Evolutionary conservation across 1,140 invertebrate genomes (phyloP), one percentile per base, ranked within the genome.

Genomic region (Magallana ariakensis): DNA sequence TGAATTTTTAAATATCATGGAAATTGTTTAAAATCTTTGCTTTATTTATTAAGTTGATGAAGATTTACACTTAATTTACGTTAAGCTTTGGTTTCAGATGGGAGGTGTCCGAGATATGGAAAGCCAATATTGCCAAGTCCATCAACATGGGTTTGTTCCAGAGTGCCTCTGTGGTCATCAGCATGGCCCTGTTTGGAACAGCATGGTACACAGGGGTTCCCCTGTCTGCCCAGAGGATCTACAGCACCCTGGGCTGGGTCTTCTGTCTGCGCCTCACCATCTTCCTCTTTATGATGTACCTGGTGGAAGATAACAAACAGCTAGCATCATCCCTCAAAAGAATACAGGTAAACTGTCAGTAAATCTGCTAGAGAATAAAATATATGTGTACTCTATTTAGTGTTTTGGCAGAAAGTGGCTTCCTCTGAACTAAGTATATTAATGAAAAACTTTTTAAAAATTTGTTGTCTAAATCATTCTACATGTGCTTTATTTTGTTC

Each of bases 211-310:
- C 70, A 15, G 85, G 58, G 33, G 11, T 83, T 66, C 85, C 85
- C 2, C 46, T 87, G 11, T 66, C 85, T 6, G 33, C 57, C 0
- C 56, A 16, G 80, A 33, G 55, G 33, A 60, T 87, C 13, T 87
- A 80, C 33, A 60, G 54, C 9, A 66, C 85, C n/a, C 16, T 87
- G n/a, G 85, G 85, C 7, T 87, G 80, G 80, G 54, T 87, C 33
- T 13, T 62, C 9, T 58, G 55, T 66, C 46, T 87, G 11, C 85
- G 58, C 66, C 10, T 82, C 9, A 66, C 85, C 15, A 81, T 87
- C 8, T 87, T 87, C 60, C 80, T 87, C 10, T 87, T 83, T 54
- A 56, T 87, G 57, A 83, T 83, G 22, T 83, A 62, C 9, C n/a
- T 80, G 15, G 58, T 87, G n/a, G 85, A 87, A 83, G 80, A 87